Evolutionary conservation across 2,113 vertebrate genomes (phyloP), one percentile per base, ranked within the genome.

Genomic region (Xenopus laevis): DNA sequence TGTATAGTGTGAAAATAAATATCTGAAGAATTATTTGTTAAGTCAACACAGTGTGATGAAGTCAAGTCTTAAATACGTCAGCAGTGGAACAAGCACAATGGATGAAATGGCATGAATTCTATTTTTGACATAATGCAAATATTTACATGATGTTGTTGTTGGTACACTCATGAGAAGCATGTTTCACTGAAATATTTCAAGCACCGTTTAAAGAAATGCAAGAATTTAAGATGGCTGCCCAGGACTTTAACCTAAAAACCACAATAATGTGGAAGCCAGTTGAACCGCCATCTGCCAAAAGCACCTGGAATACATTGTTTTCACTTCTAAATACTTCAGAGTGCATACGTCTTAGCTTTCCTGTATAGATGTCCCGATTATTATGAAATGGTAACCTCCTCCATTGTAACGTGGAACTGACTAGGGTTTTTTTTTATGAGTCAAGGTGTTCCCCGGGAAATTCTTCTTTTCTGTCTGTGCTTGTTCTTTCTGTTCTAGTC

Each of bases 31-130:
- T 68, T 75, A 75, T 69, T 74, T 75, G 73, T 75, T 68, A 58
- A 68, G 73, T 75, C 45, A 75, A 75, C 57, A 75, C 46, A 23
- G 65, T 46, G 60, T 62, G 65, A 59, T 67, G 45, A 62, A 68
- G 45, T 21, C 65, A 65, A 68, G 57, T 21, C 46, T 75, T 27
- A 52, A 57, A 40, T 75, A 75, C 72, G 72, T 75, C 72, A 75
- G 65, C 7, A 50, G 27, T 60, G 68, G 50, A 13, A 62, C 58
- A 61, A 68, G 72, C 57, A 75, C 73, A 75, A 75, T 40, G 55
- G 65, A 62, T 68, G 68, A 75, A 69, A 75, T 69, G 58, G 73
- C 65, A 75, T 53, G 73, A 68, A 69, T 74, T 68, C 67, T 70
- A 45, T 74, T 71, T 65, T 65, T 71, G 72, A 73, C 40, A 52